These are phyloP conservation scores for Pimephales promelas DNA, from an alignment of 2,113 vertebrate genomes.

Conservation along the genomic window DNA sequence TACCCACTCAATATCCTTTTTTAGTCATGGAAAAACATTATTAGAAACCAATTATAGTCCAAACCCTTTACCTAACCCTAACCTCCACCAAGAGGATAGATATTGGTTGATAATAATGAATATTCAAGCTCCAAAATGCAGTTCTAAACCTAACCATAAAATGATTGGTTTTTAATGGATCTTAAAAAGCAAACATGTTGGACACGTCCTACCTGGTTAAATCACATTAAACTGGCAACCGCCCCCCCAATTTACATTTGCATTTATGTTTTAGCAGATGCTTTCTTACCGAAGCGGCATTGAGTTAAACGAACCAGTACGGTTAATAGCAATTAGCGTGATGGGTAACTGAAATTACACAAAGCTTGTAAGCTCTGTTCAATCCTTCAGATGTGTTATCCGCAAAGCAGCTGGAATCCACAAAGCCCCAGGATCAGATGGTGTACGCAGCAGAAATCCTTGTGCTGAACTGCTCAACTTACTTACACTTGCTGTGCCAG, in stretches of 20 bases:
- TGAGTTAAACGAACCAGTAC: not conserved
- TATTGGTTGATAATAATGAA: not conserved
- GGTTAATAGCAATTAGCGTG: not conserved
- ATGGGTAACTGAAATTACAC: not conserved
- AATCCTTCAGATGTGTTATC: constrained; percentile 14
- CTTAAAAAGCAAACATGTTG: not conserved
- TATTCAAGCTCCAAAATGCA: no score
- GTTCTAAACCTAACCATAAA: not conserved
- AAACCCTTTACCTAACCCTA: not conserved
- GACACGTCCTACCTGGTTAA: not conserved
- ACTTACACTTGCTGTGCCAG: not conserved
- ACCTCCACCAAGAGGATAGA: not conserved
- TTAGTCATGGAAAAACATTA: not conserved
- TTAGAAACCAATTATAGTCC: not conserved
- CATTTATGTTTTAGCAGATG: constrained; percentile 1
- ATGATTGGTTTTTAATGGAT: not conserved
- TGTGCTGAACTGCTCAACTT: constrained; percentile 11
- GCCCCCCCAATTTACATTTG: not conserved
- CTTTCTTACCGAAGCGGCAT: not conserved
- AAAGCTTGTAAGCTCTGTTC: constrained; percentile 8
- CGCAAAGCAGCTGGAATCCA: constrained; percentile 6
- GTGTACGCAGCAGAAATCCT: constrained; percentile 1
- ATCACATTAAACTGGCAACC: constrained; percentile 15
- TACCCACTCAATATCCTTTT: not conserved
- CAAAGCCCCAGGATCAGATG: constrained; percentile 19